Evolutionary conservation across 1,140 invertebrate genomes (phyloP), one percentile per base, ranked within the genome.

Genomic region (Anastrepha obliqua): DNA sequence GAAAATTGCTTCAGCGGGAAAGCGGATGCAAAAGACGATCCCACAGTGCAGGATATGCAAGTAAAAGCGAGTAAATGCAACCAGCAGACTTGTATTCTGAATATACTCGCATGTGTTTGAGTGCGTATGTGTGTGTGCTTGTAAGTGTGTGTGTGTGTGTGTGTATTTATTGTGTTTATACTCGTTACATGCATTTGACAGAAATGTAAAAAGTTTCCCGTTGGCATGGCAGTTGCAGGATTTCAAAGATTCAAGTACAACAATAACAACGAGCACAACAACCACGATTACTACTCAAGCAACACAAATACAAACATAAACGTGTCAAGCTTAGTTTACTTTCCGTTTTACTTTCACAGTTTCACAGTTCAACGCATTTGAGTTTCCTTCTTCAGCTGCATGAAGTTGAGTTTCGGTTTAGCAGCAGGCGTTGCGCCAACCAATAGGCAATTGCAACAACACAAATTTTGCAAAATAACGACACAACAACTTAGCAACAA

Each of bases 311-410:
- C 51, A 86, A 86, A 65, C 17, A 60, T 86, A 62, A 86, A 55
- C 85, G 62, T 29, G 85, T 65, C 85, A 86, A 81, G 47, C 29
- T 81, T 81, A 81, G 44, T 81, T 81, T 58, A 86, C 58, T 64
- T 86, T 86, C 15, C 85, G 39, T 86, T 62, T 60, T 86, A 86
- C 85, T 60, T 86, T 86, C 42, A n/a, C 85, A 86, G 17, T 47
- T 81, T 62, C 29, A 58, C 58, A 86, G 60, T 86, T 86, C 85
- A 86, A 64, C 60, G 39, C 85, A 86, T 60, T 59, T 60, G 8
- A 86, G 85, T 86, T 86, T 59, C 20, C 81, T 59, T 29, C 3
- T 58, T 59, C 58, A 7, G 29, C 20, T 55, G 15, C 9, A 42
- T 20, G 17, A 7, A 55, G 42, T 55, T 51, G 47, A 13, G 17